Base-by-base conservation (phyloP, 2,888 invertebrate species). In the Heliconius ismenius region DNA sequence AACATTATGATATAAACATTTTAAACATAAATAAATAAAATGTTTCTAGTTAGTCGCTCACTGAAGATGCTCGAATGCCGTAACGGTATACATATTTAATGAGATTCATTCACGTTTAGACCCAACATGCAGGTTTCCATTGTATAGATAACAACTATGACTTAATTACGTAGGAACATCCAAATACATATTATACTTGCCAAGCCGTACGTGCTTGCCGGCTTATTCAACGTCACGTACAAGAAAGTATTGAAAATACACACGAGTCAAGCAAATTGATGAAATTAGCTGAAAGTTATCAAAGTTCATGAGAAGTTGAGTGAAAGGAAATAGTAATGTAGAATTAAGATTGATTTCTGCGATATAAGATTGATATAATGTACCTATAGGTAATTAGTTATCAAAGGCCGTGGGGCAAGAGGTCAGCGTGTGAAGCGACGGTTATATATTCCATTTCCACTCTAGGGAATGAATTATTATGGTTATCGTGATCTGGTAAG, bases 211-310 rank as follows among this genome's bases (percentile, higher is more conserved):
- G 60, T 73, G 62, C 73, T 24, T 43, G 26, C 60, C 26, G 39
- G 60, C 62, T 73, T 43, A 63, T 63, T 62, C 62, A 18, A 18
- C 26, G 69, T 60, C 75, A 63, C 70, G 69, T 49, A 74, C 65
- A 67, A 60, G 67, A 65, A 74, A 28, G 73, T 49, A 67, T 67
- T 36, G 65, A 68, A 28, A 62, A 75, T 69, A 69, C 43, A 62
- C 69, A 49, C 43, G 60, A 69, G 39, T 63, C 18, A 58, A n/a
- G 36, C 28, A 60, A 68, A 39, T 49, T 69, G 39, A 62, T 49
- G 69, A 63, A 68, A 75, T 75, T 70, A 75, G 24, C 75, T 24
- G 62, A 70, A 75, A 75, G 24, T 75, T 75, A 69, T 75, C 69
- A 70, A 75, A 75, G 63, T 70, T 58, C 21, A 54, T 36, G n/a